phyloP scores from a whole-genome alignment of 2,113 vertebrate species.

The Nothocercus nigrocapillus region DNA sequence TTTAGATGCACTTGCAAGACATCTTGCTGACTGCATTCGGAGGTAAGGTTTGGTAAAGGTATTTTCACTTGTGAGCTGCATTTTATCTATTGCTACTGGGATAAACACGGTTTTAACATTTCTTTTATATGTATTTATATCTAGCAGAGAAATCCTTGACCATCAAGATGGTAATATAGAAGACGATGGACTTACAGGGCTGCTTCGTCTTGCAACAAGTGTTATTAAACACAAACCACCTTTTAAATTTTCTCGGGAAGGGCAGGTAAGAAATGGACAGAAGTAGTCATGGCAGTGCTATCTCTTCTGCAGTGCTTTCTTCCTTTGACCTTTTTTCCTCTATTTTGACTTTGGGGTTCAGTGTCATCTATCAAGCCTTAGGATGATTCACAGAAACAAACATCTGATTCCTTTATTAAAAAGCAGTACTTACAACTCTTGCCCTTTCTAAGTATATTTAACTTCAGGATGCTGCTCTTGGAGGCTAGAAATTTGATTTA shows the following conservation, averaged over 20 bases:
- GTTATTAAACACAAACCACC: constrained; percentile 98
- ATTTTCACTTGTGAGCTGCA: background rate
- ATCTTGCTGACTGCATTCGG: constrained; percentile 97
- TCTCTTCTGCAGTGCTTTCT: background rate
- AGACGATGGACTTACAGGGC: constrained; percentile 95
- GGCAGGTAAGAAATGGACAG: constrained; percentile 79
- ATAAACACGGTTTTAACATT: background rate
- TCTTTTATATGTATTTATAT: background rate
- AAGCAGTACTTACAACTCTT: background rate
- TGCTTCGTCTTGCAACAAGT: constrained; percentile 93
- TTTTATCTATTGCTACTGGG: background rate
- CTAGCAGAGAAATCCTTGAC: constrained; percentile 95
- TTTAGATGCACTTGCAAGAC: constrained; percentile 94
- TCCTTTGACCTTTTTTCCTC: background rate
- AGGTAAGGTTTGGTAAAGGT: constrained; percentile 81
- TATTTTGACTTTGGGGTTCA: background rate
- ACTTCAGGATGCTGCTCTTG: background rate
- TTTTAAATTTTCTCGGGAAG: constrained; percentile 97
- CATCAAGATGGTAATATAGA: constrained; percentile 95
- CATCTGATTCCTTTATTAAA: background rate
- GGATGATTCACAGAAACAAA: background rate
- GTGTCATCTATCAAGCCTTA: background rate
- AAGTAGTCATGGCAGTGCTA: background rate
- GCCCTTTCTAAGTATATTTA: background rate
- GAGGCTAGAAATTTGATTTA: background rate